Evolutionary conservation across 2,797 vertebrate species (phyloP), one percentile per base, ranked within the genome.

Genomic region (Melanitta fusca): DNA sequence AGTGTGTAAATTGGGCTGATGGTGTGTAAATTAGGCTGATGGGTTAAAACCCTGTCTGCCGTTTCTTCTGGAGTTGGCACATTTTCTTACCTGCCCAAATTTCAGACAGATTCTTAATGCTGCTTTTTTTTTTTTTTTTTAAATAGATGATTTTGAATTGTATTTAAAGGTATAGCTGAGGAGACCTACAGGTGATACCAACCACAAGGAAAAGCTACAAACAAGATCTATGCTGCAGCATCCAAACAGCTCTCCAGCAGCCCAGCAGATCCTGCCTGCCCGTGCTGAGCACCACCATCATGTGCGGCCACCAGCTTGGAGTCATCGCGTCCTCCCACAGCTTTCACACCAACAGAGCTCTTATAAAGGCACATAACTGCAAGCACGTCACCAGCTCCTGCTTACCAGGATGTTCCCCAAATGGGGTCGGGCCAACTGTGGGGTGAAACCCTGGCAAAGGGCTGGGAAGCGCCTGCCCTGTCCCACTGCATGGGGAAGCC

Each of bases 401-500:
- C 32, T 43, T 54, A 38, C 32, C 20, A 24, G 58, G 71, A 61
- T 24, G 30, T 43, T n/a, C 69, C 60, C 57, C 36, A n/a, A 39
- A 6, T 10, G 15, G 36, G 21, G 25, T 60, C 62, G 32, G 3
- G 7, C 21, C 77, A 53, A 61, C 24, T 43, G 51, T 34, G 68
- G 9, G 10, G 51, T 66, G 28, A 36, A 73, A 39, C 2, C 13
- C 27, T 62, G 22, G n/a, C 1, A 5, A 71, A 41, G 27, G 24
- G 30, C 14, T 64, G 43, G 14, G 15, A 73, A 87, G 20, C 17
- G 6, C 18, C 38, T 64, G 61, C 38, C 38, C 27, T 12, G 19
- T 41, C 28, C 51, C 27, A 13, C 27, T 30, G 27, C 10, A 8
- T 19, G 56, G 22, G 18, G 60, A 36, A 17, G 5, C 0, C 0